Percentiles rank a stretch among this genome's conserved stretches.
phyloP scores from a whole-genome alignment of 2,113 vertebrate species.

The Neofelis nebulosa region DNA sequence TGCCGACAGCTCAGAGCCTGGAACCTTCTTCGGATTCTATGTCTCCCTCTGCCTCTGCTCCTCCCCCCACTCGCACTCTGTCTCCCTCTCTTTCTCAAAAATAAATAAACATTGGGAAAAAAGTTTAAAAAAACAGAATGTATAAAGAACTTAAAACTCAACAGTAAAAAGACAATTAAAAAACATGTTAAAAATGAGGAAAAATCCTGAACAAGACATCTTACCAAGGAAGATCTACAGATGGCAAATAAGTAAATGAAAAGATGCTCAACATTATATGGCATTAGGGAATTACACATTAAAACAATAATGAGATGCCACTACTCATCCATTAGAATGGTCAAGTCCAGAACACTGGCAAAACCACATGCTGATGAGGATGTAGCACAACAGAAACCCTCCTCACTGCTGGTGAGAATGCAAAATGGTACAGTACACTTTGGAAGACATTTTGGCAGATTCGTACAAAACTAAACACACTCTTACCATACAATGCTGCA shows the following conservation, averaged over 20 bases:
- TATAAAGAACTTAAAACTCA: neutral
- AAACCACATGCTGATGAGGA: neutral
- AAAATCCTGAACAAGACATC: neutral
- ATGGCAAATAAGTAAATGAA: neutral
- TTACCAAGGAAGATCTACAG: neutral
- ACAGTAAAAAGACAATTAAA: neutral
- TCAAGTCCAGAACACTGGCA: neutral
- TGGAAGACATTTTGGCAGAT: neutral
- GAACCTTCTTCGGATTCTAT: too few species aligned
- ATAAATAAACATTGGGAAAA: too few species aligned
- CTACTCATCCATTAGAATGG: neutral
- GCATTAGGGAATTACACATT: neutral
- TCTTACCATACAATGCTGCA: neutral
- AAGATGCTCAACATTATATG: neutral
- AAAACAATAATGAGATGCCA: neutral
- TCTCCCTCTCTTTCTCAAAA: too few species aligned
- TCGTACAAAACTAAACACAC: neutral
- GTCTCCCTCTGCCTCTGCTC: too few species aligned
- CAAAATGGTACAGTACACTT: neutral
- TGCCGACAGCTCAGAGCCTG: too few species aligned
- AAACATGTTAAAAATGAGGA: neutral
- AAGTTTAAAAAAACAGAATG: neutral
- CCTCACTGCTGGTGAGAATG: neutral
- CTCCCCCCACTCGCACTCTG: too few species aligned
- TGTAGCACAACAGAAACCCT: neutral